These are phyloP conservation scores for Caradrina kadenii DNA, from an alignment of 2,888 invertebrate species.

Conservation along the genomic window DNA sequence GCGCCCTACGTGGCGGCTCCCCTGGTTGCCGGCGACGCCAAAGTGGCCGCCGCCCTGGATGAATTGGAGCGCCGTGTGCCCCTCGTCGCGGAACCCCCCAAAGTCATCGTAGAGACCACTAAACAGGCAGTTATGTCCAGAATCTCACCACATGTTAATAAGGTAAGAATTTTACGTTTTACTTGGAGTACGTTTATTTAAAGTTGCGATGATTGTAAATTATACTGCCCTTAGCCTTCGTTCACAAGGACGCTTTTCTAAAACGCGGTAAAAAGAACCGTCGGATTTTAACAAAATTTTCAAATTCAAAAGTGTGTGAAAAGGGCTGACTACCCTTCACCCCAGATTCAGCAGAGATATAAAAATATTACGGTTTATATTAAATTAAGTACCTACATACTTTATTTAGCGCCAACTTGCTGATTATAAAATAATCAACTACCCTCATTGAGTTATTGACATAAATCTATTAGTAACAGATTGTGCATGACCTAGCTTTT, in stretches of 20 bases:
- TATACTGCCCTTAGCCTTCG: no score
- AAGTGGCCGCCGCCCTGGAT: constrained; percentile 92
- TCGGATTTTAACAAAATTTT: no score
- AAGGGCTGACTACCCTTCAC: no score
- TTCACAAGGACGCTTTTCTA: no score
- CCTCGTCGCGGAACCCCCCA: constrained; percentile 92
- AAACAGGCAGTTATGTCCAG: constrained; percentile 90
- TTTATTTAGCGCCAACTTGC: no score
- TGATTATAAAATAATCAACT: background rate
- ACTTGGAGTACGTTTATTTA: background rate
- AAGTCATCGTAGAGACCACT: constrained; percentile 90
- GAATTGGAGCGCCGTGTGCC: constrained; percentile 92
- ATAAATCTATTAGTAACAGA: background rate
- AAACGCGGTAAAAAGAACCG: no score
- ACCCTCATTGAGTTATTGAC: constrained; percentile 26
- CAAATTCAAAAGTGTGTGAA: no score
- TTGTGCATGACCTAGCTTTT: constrained; percentile 8
- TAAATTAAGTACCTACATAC: no score
- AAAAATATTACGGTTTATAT: no score
- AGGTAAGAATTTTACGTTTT: constrained; percentile 76
- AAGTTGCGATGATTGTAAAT: background rate
- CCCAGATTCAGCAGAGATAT: background rate
- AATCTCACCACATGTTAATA: constrained; percentile 89
- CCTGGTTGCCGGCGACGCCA: constrained; percentile 91
- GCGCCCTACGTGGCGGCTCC: constrained; percentile 90